Evolutionary conservation across 2,888 invertebrate genomes (phyloP).

Genomic region (Electrophaes corylata): DNA sequence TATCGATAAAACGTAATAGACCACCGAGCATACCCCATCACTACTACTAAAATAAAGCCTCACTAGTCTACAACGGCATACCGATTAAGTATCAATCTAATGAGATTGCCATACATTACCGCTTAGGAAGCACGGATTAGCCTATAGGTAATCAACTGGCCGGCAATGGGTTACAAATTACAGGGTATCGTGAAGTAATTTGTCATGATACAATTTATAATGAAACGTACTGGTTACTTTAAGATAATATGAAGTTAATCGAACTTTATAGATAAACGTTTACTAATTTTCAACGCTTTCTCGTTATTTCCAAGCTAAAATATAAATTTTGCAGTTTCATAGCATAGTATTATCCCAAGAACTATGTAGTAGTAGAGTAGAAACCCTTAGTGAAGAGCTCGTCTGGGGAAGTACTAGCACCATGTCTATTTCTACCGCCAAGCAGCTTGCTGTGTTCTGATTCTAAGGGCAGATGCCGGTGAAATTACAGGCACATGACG

Average conservation of each 20-base stretch:
- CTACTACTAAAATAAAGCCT: slow-evolving; percentile 33
- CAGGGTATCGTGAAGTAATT: slow-evolving; percentile 7
- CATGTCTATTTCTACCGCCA: too few species aligned
- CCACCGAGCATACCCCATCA: slow-evolving; percentile 13
- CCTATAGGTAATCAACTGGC: slow-evolving; percentile 34
- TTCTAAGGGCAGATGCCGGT: too few species aligned
- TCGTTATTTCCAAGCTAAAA: neutral
- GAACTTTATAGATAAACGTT: neutral
- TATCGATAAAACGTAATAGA: neutral
- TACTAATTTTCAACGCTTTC: slow-evolving; percentile 1
- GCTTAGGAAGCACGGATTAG: slow-evolving; percentile 43
- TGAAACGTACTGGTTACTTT: neutral
- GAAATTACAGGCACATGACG: too few species aligned
- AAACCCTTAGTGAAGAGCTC: too few species aligned
- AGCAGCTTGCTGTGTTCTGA: too few species aligned
- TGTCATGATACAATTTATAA: slow-evolving; percentile 14
- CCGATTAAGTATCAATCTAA: slow-evolving; percentile 40
- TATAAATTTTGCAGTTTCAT: too few species aligned
- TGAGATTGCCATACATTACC: slow-evolving; percentile 40
- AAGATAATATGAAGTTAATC: neutral
- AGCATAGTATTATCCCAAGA: too few species aligned
- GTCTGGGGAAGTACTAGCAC: too few species aligned
- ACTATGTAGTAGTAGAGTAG: too few species aligned
- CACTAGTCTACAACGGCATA: slow-evolving; percentile 26
- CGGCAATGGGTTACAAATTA: slow-evolving; percentile 24